Evolutionary conservation across 2,797 vertebrate species (phyloP).

Genomic region (Lepilemur septentrionalis): DNA sequence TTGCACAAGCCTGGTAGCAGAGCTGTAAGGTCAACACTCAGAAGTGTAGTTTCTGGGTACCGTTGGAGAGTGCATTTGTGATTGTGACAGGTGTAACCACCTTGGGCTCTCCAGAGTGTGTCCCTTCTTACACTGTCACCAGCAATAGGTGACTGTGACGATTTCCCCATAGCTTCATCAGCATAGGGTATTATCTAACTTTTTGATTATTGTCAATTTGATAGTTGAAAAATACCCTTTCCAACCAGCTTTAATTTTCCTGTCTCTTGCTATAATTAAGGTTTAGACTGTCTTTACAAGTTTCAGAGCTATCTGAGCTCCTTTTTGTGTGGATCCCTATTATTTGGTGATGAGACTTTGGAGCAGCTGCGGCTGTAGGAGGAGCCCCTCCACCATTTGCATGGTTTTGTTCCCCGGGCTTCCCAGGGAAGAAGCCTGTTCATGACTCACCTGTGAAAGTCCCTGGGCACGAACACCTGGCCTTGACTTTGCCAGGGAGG

Average conservation of each 20-base stretch:
- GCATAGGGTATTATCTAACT: background rate
- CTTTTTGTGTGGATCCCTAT: background rate
- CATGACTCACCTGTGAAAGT: too few relatives aligned
- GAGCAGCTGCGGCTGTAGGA: too few relatives aligned
- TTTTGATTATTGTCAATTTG: background rate
- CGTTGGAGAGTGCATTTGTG: background rate
- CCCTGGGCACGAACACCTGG: background rate
- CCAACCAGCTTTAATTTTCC: background rate
- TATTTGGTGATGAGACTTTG: too few relatives aligned
- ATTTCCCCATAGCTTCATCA: background rate
- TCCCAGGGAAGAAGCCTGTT: background rate
- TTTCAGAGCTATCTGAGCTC: background rate
- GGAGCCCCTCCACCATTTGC: accelerated
- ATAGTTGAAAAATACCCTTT: background rate
- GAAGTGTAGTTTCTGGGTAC: background rate
- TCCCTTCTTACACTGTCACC: background rate
- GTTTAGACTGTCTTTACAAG: too few relatives aligned
- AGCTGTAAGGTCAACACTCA: background rate
- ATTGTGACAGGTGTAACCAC: too few relatives aligned
- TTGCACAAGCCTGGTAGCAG: too few relatives aligned
- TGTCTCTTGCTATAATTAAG: background rate
- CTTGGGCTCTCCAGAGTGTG: too few relatives aligned
- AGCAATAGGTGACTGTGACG: too few relatives aligned
- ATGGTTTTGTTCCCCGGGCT: background rate
- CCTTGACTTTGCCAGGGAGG: background rate